A percentile compares a stretch with the other conserved stretches of the same genome.
These are phyloP conservation scores for Cirrhinus molitorella DNA, from an alignment of 2,797 vertebrate genomes.

Conservation along the genomic window DNA sequence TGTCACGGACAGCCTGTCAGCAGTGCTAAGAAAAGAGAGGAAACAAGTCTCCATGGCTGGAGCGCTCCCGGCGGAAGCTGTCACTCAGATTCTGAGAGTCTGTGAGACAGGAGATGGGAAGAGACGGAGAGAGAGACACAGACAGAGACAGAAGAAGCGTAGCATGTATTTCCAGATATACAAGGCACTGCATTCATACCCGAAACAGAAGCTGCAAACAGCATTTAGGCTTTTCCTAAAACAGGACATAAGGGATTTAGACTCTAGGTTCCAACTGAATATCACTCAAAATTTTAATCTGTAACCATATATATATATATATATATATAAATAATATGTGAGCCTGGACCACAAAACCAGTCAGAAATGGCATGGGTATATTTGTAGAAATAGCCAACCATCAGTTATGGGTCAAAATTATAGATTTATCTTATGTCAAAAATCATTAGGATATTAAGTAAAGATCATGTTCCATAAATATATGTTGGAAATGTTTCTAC, in stretches of 20 bases:
- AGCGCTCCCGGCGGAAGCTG: slow-evolving; percentile 23
- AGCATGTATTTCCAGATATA: slow-evolving; percentile 1
- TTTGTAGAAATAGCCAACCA: too few species aligned
- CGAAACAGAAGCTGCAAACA: background rate
- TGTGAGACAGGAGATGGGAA: slow-evolving; percentile 27
- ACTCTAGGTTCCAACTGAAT: background rate
- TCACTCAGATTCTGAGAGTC: slow-evolving; percentile 46
- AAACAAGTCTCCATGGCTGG: slow-evolving; percentile 14
- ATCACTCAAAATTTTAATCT: background rate
- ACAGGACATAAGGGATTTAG: background rate
- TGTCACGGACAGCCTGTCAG: slow-evolving; percentile 37
- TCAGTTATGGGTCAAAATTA: too few species aligned
- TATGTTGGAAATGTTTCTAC: too few species aligned
- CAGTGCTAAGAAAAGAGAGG: slow-evolving; percentile 18
- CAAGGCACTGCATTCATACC: background rate
- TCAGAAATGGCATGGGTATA: too few species aligned
- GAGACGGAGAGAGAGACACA: background rate
- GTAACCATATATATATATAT: background rate
- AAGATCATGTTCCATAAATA: too few species aligned
- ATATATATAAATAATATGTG: too few species aligned
- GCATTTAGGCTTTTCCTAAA: background rate
- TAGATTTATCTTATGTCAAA: too few species aligned
- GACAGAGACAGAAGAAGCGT: background rate
- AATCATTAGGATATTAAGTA: too few species aligned
- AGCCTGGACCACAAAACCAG: too few species aligned